Evolutionary conservation across 2,113 vertebrate species (phyloP), one percentile per base, ranked within the genome.

Genomic region (Smithornis capensis): DNA sequence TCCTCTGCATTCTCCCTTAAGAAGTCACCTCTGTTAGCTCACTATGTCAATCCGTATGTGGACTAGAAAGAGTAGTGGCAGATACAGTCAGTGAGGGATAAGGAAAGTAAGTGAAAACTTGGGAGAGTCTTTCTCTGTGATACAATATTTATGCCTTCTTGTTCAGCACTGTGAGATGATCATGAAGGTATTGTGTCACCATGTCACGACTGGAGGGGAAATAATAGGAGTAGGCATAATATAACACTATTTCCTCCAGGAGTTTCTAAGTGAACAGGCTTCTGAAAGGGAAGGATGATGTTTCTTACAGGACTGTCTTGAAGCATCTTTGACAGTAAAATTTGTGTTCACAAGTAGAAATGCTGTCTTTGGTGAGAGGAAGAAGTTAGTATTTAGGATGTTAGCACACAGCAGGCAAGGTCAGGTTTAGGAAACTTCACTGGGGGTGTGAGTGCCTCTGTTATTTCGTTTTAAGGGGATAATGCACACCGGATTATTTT

Each of bases 1-100:
- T 98, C 97, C 98, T 97, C 98, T 97, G 97, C 98, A 97, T 97
- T 97, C 98, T 97, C 97, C 98, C 98, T 97, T 95, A 96, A 91
- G 95, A 97, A 97, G 96, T 94, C 96, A 93, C 91, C 80, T 95
- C 83, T 56, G 80, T 93, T 96, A 93, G 96, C 65, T 91, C 80
- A 78, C 91, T 92, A 89, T 96, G 96, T 96, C 84, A n/a, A 87
- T 94, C 94, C 1, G 14, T 90, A 38, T 57, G 29, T 74, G 93
- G 95, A 96, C 65, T 4, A 95, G 96, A 82, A 97, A 97, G 89
- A 96, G 69, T 91, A 86, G 81, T 71, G 81, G 97, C 97, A 97
- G 76, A 89, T 91, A 88, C 83, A 95, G 96, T 96, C 86, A 73
- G 85, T 68, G 90, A 83, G 68, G 83, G 87, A 93, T 89, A 94